A percentile compares a stretch with the other conserved stretches of the same genome.
Evolutionary conservation across 2,888 invertebrate species (phyloP).

Genomic region (Taphrorychus bicolor): DNA sequence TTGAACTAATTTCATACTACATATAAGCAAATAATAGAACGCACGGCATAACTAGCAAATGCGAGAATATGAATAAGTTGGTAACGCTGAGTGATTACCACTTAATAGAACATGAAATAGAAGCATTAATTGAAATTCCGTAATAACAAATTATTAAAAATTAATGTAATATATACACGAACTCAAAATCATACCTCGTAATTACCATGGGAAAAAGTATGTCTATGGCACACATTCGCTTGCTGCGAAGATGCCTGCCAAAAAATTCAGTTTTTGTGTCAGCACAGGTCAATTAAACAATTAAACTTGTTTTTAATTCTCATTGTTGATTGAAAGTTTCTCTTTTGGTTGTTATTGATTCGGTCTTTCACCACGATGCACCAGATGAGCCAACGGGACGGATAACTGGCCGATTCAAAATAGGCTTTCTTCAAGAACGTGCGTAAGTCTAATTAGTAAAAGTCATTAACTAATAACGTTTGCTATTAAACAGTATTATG

Average conservation of each 20-base stretch:
- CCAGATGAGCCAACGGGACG: neutral
- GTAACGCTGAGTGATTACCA: slow-evolving; percentile 34
- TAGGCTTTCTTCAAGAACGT: neutral
- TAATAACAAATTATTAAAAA: slow-evolving; percentile 40
- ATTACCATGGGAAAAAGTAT: slow-evolving; percentile 35
- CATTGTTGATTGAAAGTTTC: slow-evolving; percentile 8
- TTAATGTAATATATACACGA: slow-evolving; percentile 30
- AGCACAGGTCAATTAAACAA: slow-evolving; percentile 16
- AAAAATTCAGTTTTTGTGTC: slow-evolving; percentile 18
- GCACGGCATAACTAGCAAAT: slow-evolving; percentile 25
- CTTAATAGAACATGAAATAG: slow-evolving; percentile 42
- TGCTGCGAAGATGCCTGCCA: slow-evolving; percentile 17
- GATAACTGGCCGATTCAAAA: neutral
- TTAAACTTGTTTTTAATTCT: slow-evolving; percentile 8
- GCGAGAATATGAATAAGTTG: slow-evolving; percentile 34
- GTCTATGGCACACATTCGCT: slow-evolving; percentile 36
- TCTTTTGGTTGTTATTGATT: slow-evolving; percentile 7
- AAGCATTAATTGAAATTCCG: slow-evolving; percentile 36
- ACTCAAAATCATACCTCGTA: slow-evolving; percentile 21
- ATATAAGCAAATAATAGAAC: slow-evolving; percentile 34
- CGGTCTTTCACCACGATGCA: neutral
- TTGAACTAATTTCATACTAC: slow-evolving; percentile 33
- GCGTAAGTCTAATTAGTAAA: neutral
- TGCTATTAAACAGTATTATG: neutral
- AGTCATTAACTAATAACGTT: neutral